Percentiles rank a stretch among this genome's conserved stretches.
Evolutionary conservation across 2,113 vertebrate genomes (phyloP).

Genomic region (Strigops habroptila): DNA sequence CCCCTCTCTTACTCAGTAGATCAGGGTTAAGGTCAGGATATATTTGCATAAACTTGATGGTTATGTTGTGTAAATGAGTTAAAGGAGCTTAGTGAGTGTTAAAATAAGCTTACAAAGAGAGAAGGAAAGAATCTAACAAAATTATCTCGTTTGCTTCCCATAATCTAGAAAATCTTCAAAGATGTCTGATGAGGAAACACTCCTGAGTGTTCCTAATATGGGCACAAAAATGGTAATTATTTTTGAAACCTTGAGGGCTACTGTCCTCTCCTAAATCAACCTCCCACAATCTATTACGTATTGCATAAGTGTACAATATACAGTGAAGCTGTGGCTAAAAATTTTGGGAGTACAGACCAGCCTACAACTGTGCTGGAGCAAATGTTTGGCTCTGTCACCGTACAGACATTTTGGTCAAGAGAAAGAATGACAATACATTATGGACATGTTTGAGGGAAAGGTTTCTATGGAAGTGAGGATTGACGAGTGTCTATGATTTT

Average conservation of each 20-base stretch:
- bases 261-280: background rate
- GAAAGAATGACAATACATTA: background rate
- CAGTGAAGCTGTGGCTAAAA: background rate
- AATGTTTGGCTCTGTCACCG: background rate
- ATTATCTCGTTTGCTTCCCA: background rate
- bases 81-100: background rate
- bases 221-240: background rate
- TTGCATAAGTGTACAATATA: background rate
- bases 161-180: background rate
- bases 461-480: background rate
- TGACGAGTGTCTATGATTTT: background rate
- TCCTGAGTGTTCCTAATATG: background rate
- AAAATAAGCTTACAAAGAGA: background rate
- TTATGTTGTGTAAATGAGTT: background rate
- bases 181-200: background rate
- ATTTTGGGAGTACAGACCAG: background rate
- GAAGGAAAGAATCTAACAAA: background rate
- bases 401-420: background rate
- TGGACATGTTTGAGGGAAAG: background rate
- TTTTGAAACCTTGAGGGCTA: background rate
- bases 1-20: background rate
- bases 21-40: background rate
- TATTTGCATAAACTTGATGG: background rate
- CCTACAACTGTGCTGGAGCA: background rate
- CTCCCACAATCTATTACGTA: background rate